These are phyloP conservation scores for Anthoscopus minutus DNA, from an alignment of 2,113 vertebrate genomes.

Conservation along the genomic window DNA sequence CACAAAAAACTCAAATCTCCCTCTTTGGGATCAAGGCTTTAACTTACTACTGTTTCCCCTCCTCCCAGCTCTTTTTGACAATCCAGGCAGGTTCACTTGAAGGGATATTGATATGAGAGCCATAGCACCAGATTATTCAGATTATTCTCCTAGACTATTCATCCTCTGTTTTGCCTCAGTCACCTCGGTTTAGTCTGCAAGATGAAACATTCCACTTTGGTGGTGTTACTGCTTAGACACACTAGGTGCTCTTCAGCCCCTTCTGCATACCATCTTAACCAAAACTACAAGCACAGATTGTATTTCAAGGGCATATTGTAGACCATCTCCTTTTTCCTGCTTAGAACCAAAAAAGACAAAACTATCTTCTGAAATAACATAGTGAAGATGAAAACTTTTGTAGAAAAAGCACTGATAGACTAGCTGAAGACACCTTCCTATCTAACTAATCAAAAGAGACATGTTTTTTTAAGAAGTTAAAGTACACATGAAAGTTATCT, in stretches of 20 bases:
- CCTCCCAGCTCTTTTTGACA: not conserved
- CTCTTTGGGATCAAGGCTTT: not conserved
- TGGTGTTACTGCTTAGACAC: not conserved
- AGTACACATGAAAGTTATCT: not conserved
- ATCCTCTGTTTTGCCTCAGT: not conserved
- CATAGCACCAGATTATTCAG: not conserved
- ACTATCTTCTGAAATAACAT: not conserved
- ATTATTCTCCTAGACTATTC: not conserved
- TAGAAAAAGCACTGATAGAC: not conserved
- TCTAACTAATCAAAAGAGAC: not conserved
- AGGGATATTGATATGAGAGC: not conserved
- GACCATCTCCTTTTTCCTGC: not conserved
- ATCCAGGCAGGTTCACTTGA: not conserved
- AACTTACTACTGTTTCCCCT: not conserved
- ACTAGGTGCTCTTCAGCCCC: not conserved
- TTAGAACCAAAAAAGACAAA: not conserved
- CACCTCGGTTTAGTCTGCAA: not conserved
- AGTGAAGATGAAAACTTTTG: accelerated
- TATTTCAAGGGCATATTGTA: not conserved
- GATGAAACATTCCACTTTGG: accelerated
- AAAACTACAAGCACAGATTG: not conserved
- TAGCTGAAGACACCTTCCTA: not conserved
- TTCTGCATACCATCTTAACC: accelerated
- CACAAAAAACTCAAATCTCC: not conserved
- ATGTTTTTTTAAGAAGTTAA: not conserved